Evolutionary conservation across 2,797 vertebrate genomes (phyloP), one percentile per base, ranked within the genome.

Genomic region (Ctenopoma multispine): DNA sequence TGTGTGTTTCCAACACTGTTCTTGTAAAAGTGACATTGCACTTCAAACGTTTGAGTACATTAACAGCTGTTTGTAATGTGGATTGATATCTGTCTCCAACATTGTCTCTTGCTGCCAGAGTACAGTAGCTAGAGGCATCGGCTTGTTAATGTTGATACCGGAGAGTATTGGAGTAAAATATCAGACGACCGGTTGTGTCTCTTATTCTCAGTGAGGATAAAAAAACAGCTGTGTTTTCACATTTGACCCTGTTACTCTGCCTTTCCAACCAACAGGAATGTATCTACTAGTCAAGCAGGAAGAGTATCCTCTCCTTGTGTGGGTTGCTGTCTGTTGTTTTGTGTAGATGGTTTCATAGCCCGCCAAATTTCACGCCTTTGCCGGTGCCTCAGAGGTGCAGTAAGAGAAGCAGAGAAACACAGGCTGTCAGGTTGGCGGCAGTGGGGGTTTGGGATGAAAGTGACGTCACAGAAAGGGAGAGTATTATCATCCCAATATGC

Each of bases 191-290:
- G 63, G 65, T 81, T 82, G 70, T 79, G 70, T 67, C 70, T 91
- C 81, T 82, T 24, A 69, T 74, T 75, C 62, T 70, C 38, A 58
- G 38, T 51, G 51, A 65, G 69, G 50, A 11, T 40, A 40, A 40
- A 36, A 73, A 75, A 81, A 81, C 89, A 89, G 82, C 84, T 91
- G 87, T 84, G 78, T 73, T 86, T 86, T 79, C 67, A 72, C 76
- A 82, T 81, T 83, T 72, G 65, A 69, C 51, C 54, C 43, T 11
- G 50, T 69, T 64, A 71, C 69, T 85, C 76, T 71, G 72, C 77
- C 66, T 69, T 67, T 63, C 69, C 69, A 76, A 71, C 60, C 57
- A 60, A 57, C 75, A 77, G 64, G 62, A 71, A 80, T 78, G 60
- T 31, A 68, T 81, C 64, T 75, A 69, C 63, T 75, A 79, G 59